Base-by-base conservation (phyloP, 35 echinoderm and acorn worm genomes). In the Amphiura filiformis region DNA sequence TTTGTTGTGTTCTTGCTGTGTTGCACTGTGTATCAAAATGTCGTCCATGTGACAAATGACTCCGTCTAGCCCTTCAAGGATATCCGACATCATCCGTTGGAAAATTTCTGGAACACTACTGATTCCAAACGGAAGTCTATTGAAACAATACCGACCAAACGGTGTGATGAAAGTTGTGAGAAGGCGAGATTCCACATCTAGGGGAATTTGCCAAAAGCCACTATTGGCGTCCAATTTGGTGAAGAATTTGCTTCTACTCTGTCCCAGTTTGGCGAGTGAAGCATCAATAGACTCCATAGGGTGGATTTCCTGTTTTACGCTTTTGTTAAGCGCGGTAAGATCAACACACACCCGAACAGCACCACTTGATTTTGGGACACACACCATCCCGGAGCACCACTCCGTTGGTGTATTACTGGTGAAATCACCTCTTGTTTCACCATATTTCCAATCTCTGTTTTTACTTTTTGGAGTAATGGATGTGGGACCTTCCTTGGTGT, bases 11-110 rank as follows among this genome's bases (percentile, higher is more conserved):
- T 83, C 47, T 26, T 87, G 31, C 36, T 92, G 78, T 35, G 52
- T 93, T 17, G 84, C 34, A 37, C 85, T 52, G 36, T 87, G 86
- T 35, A 95, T 91, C 15, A 95, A 81, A 32, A 91, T 88, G 56
- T 91, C 88, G 37, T 95, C 84, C 93, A 95, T 95, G 30, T 91
- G 84, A 75, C 89, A 84, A 37, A 91, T 41, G 22, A 91, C 84
- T 22, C 83, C 89, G 44, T 90, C 87, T 36, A 94, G 39, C 37
- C 40, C 93, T 33, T 87, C 83, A 13, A 94, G 37, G 34, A 95
- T 80, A 35, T 83, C 13, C 30, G 87, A 82, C 93, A 94, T 94
- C 76, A 75, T 61, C 34, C 88, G 36, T 37, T 88, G 88, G 36
- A 87, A 91, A 12, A 90, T 91, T 35, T 91, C 93, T 13, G 84